phyloP scores from a whole-genome alignment of 2,113 vertebrate genomes.

The Anoplopoma fimbria region DNA sequence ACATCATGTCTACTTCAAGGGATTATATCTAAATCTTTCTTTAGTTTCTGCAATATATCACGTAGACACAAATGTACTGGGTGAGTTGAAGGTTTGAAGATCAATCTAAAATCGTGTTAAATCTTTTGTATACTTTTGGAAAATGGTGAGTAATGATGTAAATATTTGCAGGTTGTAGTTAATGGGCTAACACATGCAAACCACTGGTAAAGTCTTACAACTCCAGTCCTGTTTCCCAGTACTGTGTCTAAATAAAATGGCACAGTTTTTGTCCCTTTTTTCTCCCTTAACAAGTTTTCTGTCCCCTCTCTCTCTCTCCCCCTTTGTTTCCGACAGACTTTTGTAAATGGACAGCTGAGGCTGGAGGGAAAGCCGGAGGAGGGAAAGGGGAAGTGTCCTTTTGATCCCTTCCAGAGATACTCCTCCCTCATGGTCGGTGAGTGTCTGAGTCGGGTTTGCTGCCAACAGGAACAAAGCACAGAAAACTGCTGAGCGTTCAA shows the following conservation, averaged over 20 bases:
- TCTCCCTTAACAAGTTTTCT: conserved; percentile 1
- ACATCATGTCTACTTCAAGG: too few species aligned
- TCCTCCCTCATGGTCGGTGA: conserved; percentile 84
- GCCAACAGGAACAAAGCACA: conserved; percentile 26
- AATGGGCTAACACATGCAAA: background rate
- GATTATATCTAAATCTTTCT: too few species aligned
- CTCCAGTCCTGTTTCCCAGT: background rate
- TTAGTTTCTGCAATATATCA: background rate
- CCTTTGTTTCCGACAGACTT: conserved; percentile 69
- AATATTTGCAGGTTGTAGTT: background rate
- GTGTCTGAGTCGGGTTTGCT: conserved; percentile 60
- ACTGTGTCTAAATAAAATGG: background rate
- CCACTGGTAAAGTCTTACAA: background rate
- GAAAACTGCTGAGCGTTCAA: conserved; percentile 20
- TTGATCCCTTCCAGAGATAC: conserved; percentile 84
- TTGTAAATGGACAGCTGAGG: conserved; percentile 74
- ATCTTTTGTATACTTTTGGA: background rate
- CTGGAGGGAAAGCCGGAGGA: conserved; percentile 80
- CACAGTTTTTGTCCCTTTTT: background rate
- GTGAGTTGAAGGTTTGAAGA: too few species aligned
- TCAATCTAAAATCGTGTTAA: background rate
- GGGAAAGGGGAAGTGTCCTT: conserved; percentile 85
- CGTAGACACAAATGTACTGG: background rate
- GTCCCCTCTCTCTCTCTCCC: background rate
- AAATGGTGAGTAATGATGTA: background rate